Conservation (phyloP, 2,888 invertebrate species). For the Acleris laterana region DNA sequence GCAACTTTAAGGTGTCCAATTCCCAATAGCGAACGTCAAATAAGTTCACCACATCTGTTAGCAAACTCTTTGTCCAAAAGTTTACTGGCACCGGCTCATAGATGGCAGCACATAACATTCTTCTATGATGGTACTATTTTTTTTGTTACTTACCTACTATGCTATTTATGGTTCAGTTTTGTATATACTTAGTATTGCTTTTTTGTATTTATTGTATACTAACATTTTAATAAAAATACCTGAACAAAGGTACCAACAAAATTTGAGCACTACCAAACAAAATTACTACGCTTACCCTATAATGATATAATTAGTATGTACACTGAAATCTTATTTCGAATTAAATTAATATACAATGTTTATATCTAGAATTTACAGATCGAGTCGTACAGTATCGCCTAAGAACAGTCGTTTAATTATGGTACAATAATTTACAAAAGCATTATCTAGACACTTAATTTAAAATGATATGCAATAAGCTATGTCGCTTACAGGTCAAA, state of each 20-base stretch:
- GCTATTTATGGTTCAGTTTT: constrained; percentile 3
- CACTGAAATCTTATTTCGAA: constrained; percentile 75
- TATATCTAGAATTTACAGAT: constrained; percentile 60
- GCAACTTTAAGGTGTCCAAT: too few species aligned
- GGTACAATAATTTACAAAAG: constrained; percentile 83
- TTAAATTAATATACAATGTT: constrained; percentile 70
- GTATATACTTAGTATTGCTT: constrained; percentile 28
- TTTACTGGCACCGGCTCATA: not conserved
- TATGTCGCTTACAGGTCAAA: constrained; percentile 56
- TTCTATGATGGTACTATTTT: not conserved
- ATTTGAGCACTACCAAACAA: constrained; percentile 52
- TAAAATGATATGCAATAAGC: constrained; percentile 83
- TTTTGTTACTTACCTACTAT: not conserved
- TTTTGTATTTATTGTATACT: constrained; percentile 1
- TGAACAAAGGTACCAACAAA: constrained; percentile 24
- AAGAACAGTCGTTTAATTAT: constrained; percentile 77
- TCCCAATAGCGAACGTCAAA: too few species aligned
- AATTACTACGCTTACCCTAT: constrained; percentile 44
- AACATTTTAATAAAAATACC: constrained; percentile 22
- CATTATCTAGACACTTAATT: constrained; percentile 57
- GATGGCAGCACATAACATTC: constrained; percentile 3
- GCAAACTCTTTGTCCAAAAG: not conserved
- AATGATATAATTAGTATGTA: constrained; percentile 61
- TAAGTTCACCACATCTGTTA: too few species aligned
- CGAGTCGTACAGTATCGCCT: constrained; percentile 60